Conservation (phyloP, 2,113 vertebrate genomes). For the Bagarius yarrelli region DNA sequence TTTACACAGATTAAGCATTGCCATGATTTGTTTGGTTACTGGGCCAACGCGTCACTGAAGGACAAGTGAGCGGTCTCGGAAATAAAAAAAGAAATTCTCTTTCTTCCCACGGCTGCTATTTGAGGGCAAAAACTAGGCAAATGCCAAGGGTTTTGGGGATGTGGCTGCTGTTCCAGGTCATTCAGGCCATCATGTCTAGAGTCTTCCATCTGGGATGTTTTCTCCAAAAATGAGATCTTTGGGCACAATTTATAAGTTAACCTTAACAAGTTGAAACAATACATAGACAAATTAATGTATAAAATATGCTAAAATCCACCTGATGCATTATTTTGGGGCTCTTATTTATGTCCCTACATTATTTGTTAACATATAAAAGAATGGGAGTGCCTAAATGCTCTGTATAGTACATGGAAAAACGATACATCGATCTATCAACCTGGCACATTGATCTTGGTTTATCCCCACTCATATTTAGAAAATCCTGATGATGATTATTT, state of each 20-base stretch:
- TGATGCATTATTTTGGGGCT: background rate
- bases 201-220: background rate
- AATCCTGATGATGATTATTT: background rate
- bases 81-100: slow-evolving; percentile 19
- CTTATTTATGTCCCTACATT: background rate
- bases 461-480: background rate
- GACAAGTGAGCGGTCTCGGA: slow-evolving; percentile 1
- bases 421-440: background rate
- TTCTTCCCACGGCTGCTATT: slow-evolving; percentile 44
- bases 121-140: slow-evolving; percentile 25
- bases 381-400: background rate
- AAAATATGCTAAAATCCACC: background rate
- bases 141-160: slow-evolving; percentile 39
- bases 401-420: background rate
- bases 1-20: slow-evolving; percentile 56
- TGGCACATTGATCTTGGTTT: background rate
- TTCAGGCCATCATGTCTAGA: slow-evolving; percentile 7
- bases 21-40: slow-evolving; percentile 32
- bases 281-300: background rate
- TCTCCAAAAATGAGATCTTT: slow-evolving; percentile 41
- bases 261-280: background rate
- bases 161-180: slow-evolving; percentile 26
- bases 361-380: background rate
- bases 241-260: slow-evolving; percentile 57
- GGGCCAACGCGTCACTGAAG: slow-evolving; percentile 25